A percentile compares a stretch with the other conserved stretches of the same genome.
Evolutionary conservation across 1,140 invertebrate species (phyloP).

Genomic region (Marisa cornuarietis): DNA sequence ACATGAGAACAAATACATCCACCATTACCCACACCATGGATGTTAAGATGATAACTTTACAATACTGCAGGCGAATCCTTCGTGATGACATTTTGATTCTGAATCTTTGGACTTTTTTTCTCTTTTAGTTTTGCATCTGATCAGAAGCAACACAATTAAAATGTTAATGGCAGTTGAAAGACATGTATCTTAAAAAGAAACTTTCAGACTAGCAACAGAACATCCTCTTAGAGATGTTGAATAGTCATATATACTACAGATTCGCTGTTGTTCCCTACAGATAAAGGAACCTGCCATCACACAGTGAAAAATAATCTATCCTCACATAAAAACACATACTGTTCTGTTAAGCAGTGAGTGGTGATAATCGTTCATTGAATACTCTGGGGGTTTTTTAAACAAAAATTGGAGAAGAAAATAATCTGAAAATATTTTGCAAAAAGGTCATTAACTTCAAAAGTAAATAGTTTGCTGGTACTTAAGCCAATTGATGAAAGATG

Average conservation of each 20-base stretch:
- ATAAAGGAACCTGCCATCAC: too few relatives aligned
- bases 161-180: not conserved
- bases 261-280: too few relatives aligned
- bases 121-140: not conserved
- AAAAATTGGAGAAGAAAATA: too few relatives aligned
- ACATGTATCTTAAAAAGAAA: not conserved
- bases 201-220: not conserved
- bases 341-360: too few relatives aligned
- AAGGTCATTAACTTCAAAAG: too few relatives aligned
- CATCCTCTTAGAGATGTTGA: not conserved
- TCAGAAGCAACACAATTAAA: not conserved
- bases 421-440: too few relatives aligned
- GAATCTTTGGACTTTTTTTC: not conserved
- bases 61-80: conserved; percentile 66
- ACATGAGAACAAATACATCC: conserved; percentile 89
- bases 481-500: not conserved
- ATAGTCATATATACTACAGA: too few relatives aligned
- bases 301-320: too few relatives aligned
- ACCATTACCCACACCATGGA: conserved; percentile 95
- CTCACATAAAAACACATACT: too few relatives aligned
- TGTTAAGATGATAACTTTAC: conserved; percentile 91
- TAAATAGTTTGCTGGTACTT: too few relatives aligned
- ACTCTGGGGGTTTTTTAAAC: too few relatives aligned
- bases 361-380: too few relatives aligned
- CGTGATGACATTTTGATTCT: conserved; percentile 53